phyloP scores from a whole-genome alignment of 2,888 invertebrate species.

The Drosophila trichaetosa region DNA sequence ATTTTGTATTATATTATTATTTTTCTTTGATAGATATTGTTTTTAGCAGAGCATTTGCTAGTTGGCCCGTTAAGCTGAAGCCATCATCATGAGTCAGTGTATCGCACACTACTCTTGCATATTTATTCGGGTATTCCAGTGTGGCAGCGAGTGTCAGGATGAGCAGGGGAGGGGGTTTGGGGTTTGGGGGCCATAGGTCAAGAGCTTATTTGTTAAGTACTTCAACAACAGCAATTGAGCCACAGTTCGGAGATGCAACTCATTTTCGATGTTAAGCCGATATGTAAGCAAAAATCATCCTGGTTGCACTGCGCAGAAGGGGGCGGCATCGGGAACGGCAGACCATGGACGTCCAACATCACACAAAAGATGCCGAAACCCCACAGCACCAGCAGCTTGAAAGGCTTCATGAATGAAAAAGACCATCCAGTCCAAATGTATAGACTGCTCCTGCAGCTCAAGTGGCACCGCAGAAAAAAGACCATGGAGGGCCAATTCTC shows the following conservation, averaged over 20 bases:
- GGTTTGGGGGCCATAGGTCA: background rate
- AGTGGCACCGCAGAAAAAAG: too few relatives aligned
- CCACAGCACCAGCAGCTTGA: too few relatives aligned
- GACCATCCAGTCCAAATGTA: too few relatives aligned
- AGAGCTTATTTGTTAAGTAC: slow-evolving; percentile 43
- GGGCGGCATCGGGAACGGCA: too few relatives aligned
- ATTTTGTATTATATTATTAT: too few relatives aligned
- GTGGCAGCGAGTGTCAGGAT: background rate
- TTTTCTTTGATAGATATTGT: background rate
- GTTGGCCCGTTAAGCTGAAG: background rate
- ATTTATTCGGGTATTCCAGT: background rate
- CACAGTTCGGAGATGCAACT: slow-evolving; percentile 21
- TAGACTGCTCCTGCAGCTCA: too few relatives aligned
- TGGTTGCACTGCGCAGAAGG: too few relatives aligned
- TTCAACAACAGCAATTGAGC: slow-evolving; percentile 48
- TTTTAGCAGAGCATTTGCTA: background rate
- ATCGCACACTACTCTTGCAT: background rate
- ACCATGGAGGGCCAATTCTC: too few relatives aligned
- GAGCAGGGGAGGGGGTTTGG: background rate
- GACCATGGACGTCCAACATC: too few relatives aligned
- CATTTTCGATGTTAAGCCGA: slow-evolving; percentile 55
- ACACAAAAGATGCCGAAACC: too few relatives aligned
- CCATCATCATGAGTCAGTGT: background rate
- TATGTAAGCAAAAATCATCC: slow-evolving; percentile 65
- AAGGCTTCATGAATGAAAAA: too few relatives aligned